Evolutionary conservation across 2,113 vertebrate species (phyloP).

Genomic region (Arizona elegans): DNA sequence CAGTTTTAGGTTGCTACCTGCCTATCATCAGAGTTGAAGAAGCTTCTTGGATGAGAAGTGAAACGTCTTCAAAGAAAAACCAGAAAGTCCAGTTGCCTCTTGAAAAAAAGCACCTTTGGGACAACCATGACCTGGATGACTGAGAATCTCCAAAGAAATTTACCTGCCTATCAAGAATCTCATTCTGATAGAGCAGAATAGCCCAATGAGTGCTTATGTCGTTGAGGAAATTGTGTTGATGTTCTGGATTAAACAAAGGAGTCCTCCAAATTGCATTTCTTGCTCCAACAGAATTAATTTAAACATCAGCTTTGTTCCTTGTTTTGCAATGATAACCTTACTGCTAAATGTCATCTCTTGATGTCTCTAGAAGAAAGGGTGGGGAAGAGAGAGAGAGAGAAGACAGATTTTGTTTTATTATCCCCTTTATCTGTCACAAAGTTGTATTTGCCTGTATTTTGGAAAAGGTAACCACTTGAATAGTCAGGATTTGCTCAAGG

Average conservation of each 20-base stretch:
- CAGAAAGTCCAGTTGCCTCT: no score
- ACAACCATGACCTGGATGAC: no score
- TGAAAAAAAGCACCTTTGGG: no score
- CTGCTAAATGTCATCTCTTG: constrained; percentile 58
- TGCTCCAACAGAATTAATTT: constrained; percentile 60
- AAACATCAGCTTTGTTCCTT: constrained; percentile 52
- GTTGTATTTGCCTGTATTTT: constrained; percentile 56
- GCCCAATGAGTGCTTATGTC: constrained; percentile 48
- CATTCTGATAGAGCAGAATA: not conserved
- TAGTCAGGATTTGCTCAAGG: not conserved
- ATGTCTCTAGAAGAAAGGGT: constrained; percentile 39
- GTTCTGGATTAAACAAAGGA: constrained; percentile 48
- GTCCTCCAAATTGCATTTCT: constrained; percentile 38
- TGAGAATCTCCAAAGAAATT: no score
- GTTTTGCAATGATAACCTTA: constrained; percentile 64
- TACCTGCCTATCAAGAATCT: constrained; percentile 28
- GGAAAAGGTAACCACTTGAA: not conserved
- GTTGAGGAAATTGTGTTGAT: constrained; percentile 47
- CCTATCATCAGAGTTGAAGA: no score
- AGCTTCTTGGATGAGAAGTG: no score
- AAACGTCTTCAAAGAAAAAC: no score
- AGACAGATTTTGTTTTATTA: constrained; percentile 48
- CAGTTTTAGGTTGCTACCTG: constrained; percentile 6
- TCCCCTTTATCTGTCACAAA: constrained; percentile 53
- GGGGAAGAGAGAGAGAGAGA: not conserved